Base-by-base conservation (phyloP, 2,113 vertebrate genomes). In the Daphoenositta chrysoptera region DNA sequence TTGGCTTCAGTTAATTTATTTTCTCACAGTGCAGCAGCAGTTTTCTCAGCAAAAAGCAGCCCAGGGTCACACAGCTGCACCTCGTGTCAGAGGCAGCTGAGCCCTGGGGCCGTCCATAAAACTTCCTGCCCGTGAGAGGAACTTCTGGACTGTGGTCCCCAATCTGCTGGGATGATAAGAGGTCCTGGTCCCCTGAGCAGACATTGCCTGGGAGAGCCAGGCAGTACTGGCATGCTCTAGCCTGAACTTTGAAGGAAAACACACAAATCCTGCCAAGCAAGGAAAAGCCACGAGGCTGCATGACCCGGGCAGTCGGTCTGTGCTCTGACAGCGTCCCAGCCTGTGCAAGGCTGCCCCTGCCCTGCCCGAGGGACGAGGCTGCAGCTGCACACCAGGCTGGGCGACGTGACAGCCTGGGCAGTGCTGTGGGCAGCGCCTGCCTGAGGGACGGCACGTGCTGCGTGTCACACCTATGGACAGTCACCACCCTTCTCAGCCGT, bases 211-310 rank as follows among this genome's bases (percentile, higher is more conserved):
- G 27, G 50, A 57, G 27, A 58, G 42, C 12, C 2, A 6, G 39
- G 54, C 4, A 0, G 33, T 37, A 28, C 40, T 7, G 16, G 2
- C 2, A 0, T 22, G 18, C 31, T 56, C 21, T 30, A 66, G n/a
- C 22, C 53, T 33, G 54, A 53, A 11, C 11, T 68, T 39, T 5
- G 39, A 50, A 66, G 39, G 51, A 63, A 69, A 89, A 15, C 39
- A 19, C 54, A 7, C 4, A 5, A 9, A 24, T 26, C 7, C 35
- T 11, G 3, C 54, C 14, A 8, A 0, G 0, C 0, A 0, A 69
- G 37, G 16, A 18, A 57, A 35, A 54, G 66, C 48, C n/a, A 3
- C 16, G 39, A 18, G 69, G 60, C 79, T 92, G 94, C 1, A 5
- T 79, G 85, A 65, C 26, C 17, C 0, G 1, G 70, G 48, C 48